Evolutionary conservation across 2,113 vertebrate species (phyloP), one percentile per base, ranked within the genome.

Genomic region (Vimba vimba): DNA sequence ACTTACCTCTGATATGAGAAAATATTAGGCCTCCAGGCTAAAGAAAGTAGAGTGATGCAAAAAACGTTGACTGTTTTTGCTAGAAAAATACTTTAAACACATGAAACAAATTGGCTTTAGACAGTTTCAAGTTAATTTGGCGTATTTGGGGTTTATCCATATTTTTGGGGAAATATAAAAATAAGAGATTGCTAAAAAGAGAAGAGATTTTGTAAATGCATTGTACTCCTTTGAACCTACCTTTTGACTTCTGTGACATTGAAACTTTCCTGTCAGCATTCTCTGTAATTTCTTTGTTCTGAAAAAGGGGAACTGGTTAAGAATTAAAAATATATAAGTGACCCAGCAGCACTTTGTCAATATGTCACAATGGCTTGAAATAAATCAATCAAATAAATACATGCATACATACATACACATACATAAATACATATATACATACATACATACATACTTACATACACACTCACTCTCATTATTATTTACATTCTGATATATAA

Each of bases 251-350:
- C 11, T 80, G 36, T 47, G 81, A 45, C 23, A 68, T 45, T 66
- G 57, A 83, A 88, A 85, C 39, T 8, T 23, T 68, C 52, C 39
- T 43, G 71, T 85, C 83, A 82, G 83, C 79, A 23, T 88, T 88
- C 50, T 25, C 25, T 33, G 21, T 23, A 21, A 76, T 85, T 82
- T 85, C 68, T 82, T 15, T 39, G 33, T 77, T 78, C 50, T 78
- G 43, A n/a, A 78, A 87, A 85, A 82, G 60, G 23, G 79, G 87
- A 88, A 85, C 78, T 85, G 57, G 12, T 52, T 39, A n/a, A 52
- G 30, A 17, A 23, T 36, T 55, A 17, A 69, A 50, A 60, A 60
- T 62, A 64, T 7, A 76, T 7, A 45, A 11, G 6, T 75, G n/a
- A 75, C 47, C 50, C 71, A 43, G 64, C 12, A 69, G 64, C 12